Evolutionary conservation across 1,140 invertebrate genomes (phyloP), one percentile per base, ranked within the genome.

Genomic region (Meloidogyne hapla): DNA sequence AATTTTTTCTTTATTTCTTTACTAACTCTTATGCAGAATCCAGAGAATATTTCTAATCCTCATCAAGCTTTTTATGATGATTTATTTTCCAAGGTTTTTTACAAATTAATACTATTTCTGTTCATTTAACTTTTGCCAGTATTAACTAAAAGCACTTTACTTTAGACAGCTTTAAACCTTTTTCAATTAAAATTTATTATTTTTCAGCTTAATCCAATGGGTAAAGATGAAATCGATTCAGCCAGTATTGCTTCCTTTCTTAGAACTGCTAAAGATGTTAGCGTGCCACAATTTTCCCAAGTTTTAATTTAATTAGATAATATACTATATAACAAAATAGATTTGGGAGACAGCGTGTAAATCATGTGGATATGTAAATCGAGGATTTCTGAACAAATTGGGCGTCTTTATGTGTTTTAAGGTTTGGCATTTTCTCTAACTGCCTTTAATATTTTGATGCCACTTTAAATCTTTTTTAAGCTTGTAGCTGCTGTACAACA

Each of bases 321-420:
- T 62, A 25, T 9, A 62, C 12, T 62, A 2, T 26, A 25, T 18
- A 48, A 18, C 9, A 33, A 33, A 33, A 6, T 23, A 73, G 71
- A 73, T 73, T 64, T 73, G 71, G 71, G 71, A 73, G 15, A 28
- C 56, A 18, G 42, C 25, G 12, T 63, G 71, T n/a, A 56, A 73
- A 23, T 26, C 40, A 21, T 28, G 45, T 64, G 71, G 71, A 12
- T 73, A 18, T 64, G 56, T 28, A 21, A 73, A 73, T 12, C 71
- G 71, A n/a, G 56, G 56, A 38, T 42, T 38, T 25, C 13, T 73
- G 25, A 73, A 73, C 10, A 56, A 40, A 73, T 21, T 73, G 25
- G 71, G 71, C 56, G 38, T 73, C 13, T 73, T 73, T 63, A 73
- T 73, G 18, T 73, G 71, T n/a, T 73, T 73, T 13, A 73, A 73